phyloP scores from a whole-genome alignment of 2,797 vertebrate species.

The Ibycter americanus region DNA sequence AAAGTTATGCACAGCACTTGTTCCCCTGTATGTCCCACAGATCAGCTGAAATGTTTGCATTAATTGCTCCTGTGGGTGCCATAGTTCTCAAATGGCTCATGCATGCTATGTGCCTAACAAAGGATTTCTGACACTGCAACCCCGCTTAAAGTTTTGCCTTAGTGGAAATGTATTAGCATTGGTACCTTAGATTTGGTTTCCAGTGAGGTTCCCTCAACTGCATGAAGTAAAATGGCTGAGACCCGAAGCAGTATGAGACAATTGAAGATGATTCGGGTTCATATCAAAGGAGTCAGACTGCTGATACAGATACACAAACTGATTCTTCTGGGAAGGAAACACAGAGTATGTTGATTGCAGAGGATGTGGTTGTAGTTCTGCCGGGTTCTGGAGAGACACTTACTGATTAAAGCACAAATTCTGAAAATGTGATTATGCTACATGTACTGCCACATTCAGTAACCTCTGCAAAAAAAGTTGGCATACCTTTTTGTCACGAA shows the following conservation, averaged over 20 bases:
- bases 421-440: not conserved
- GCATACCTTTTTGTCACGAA: not conserved
- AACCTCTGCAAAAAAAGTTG: not conserved
- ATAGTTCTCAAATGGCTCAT: not conserved
- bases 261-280: not conserved
- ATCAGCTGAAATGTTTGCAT: not conserved
- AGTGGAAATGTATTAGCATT: not conserved
- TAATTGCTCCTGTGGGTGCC: not conserved
- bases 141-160: not conserved
- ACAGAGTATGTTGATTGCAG: not conserved
- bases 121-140: not conserved
- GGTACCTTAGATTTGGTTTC: not conserved
- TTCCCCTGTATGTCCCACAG: not conserved
- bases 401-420: not conserved
- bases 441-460: not conserved
- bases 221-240: not conserved
- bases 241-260: not conserved
- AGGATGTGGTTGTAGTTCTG: not conserved
- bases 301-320: not conserved
- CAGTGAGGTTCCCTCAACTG: not conserved
- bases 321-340: not conserved
- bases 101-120: not conserved
- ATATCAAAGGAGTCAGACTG: not conserved
- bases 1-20: not conserved
- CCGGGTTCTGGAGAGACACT: not conserved